phyloP scores from a whole-genome alignment of 2,113 vertebrate genomes.

The Limanda limanda region DNA sequence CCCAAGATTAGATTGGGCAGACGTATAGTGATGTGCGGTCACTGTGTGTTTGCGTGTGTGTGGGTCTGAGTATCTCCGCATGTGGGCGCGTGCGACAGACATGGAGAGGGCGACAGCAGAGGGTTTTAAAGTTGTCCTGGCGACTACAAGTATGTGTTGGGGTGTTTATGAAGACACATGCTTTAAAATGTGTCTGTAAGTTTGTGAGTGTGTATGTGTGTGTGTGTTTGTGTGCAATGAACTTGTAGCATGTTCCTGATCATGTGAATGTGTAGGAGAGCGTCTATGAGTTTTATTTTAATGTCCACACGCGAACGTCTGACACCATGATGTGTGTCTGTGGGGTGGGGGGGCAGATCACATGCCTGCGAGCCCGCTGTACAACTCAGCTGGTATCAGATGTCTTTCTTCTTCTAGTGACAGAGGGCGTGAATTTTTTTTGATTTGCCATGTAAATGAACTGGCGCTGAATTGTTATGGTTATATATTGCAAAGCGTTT shows the following conservation, averaged over 20 bases:
- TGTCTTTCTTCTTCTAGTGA: constrained; percentile 54
- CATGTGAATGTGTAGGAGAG: constrained; percentile 39
- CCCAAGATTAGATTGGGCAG: constrained; percentile 21
- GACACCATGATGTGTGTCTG: constrained; percentile 38
- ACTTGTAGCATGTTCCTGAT: constrained; percentile 27
- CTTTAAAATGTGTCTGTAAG: constrained; percentile 58
- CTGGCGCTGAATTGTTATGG: not conserved
- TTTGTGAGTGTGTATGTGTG: constrained; percentile 8
- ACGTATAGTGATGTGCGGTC: not conserved
- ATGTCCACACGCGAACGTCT: constrained; percentile 27
- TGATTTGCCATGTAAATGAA: not conserved
- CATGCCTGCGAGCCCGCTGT: constrained; percentile 51
- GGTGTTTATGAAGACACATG: constrained; percentile 76
- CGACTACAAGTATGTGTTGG: constrained; percentile 58
- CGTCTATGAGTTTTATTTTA: constrained; percentile 67
- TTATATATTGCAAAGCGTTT: not conserved
- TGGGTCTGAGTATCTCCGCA: not conserved
- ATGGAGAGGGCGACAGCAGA: constrained; percentile 70
- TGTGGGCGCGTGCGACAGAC: not conserved
- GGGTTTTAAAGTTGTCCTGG: constrained; percentile 57
- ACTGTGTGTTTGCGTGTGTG: constrained; percentile 20
- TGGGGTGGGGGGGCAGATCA: constrained; percentile 26
- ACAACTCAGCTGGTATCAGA: constrained; percentile 52
- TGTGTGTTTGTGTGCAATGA: constrained; percentile 17
- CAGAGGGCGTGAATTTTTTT: constrained; percentile 16